These are phyloP conservation scores for Galemys pyrenaicus DNA, from an alignment of 2,113 vertebrate species.

Conservation along the genomic window DNA sequence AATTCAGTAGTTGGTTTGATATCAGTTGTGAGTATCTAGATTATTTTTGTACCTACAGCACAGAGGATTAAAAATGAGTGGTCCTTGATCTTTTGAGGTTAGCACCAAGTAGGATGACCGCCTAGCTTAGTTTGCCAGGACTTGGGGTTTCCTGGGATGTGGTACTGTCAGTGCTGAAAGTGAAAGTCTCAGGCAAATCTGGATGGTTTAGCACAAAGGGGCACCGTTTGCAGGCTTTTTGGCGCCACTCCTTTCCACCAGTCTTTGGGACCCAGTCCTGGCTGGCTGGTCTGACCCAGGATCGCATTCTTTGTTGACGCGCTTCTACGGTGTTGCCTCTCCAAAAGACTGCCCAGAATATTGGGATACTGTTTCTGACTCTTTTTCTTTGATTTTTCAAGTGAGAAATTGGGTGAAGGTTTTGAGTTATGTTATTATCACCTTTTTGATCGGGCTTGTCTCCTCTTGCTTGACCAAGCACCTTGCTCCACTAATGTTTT, in stretches of 20 bases:
- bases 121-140: background rate
- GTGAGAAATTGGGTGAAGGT: background rate
- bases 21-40: background rate
- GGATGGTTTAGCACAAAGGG: too few relatives aligned
- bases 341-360: background rate
- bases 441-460: background rate
- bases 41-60: background rate
- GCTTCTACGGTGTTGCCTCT: background rate
- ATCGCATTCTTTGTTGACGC: background rate
- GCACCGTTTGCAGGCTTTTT: background rate
- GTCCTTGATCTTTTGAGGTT: background rate
- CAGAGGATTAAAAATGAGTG: background rate
- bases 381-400: slow-evolving; percentile 3
- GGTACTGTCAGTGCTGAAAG: background rate
- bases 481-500: background rate
- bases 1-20: background rate
- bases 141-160: background rate
- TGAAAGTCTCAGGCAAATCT: background rate
- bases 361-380: background rate
- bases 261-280: background rate
- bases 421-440: background rate
- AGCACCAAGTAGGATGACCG: background rate
- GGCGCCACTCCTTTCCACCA: background rate
- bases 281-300: background rate
- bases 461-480: background rate